phyloP scores from a whole-genome alignment of 2,888 invertebrate species.

The Machimus atricapillus region DNA sequence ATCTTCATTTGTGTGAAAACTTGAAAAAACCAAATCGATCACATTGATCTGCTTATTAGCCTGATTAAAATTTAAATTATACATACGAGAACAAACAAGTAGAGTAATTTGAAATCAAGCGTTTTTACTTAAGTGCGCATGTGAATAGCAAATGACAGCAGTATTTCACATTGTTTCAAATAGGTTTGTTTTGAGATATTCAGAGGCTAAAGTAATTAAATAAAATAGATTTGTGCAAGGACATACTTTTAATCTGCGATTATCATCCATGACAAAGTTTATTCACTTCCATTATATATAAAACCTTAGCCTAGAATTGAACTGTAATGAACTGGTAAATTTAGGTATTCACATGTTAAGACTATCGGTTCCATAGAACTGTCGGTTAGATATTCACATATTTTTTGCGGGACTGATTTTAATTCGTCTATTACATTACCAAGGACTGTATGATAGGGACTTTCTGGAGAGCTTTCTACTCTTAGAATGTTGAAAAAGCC shows the following conservation, averaged over 20 bases:
- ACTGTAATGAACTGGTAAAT: constrained; percentile 4
- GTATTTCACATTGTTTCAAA: too few relatives aligned
- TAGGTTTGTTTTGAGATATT: neutral
- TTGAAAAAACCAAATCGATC: too few relatives aligned
- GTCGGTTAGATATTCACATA: neutral
- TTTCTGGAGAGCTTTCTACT: neutral
- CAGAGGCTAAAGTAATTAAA: neutral
- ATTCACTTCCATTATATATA: constrained; percentile 17
- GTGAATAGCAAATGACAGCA: too few relatives aligned
- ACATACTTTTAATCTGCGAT: neutral
- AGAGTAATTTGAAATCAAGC: too few relatives aligned
- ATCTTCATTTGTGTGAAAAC: too few relatives aligned
- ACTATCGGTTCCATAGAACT: neutral
- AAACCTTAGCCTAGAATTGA: constrained; percentile 18
- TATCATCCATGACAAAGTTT: neutral
- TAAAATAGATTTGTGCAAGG: neutral
- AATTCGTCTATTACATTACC: neutral
- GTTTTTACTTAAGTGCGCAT: too few relatives aligned
- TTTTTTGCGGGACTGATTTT: neutral
- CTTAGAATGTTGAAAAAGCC: neutral
- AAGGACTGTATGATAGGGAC: neutral
- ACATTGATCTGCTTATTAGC: too few relatives aligned
- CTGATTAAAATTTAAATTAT: too few relatives aligned
- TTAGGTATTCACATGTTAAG: neutral
- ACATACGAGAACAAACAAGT: too few relatives aligned